phyloP scores from a whole-genome alignment of 2,888 invertebrate species.

The Rhimphoctona megacephalus region DNA sequence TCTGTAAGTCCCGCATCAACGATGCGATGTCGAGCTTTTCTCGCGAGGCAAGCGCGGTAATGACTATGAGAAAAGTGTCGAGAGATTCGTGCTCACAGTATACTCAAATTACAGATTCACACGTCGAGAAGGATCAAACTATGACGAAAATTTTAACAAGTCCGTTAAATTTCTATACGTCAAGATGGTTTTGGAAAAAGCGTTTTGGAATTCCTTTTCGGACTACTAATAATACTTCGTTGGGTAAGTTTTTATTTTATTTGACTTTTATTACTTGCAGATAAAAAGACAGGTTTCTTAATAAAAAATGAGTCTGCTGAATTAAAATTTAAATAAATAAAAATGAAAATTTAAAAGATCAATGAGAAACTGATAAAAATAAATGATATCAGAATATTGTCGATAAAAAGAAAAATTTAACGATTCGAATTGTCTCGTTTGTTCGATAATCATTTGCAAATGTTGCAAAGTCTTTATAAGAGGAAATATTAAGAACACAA shows the following conservation, averaged over 20 bases:
- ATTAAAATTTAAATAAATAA: not conserved
- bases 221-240: not conserved
- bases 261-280: not conserved
- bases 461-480: conserved; percentile 18
- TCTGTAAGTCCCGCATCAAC: conserved; percentile 45
- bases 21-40: conserved; percentile 39
- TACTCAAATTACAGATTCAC: conserved; percentile 61
- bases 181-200: not conserved
- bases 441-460: not conserved
- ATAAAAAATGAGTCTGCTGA: not conserved
- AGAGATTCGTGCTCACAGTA: conserved; percentile 39
- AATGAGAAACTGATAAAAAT: not conserved
- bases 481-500: conserved; percentile 14
- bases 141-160: conserved; percentile 41
- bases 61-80: conserved; percentile 67
- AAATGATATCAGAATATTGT: not conserved
- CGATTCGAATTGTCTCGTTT: not conserved
- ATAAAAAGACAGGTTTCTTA: not conserved
- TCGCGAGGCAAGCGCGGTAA: conserved; percentile 47
- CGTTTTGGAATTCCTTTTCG: not conserved
- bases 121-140: conserved; percentile 54
- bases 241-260: not conserved
- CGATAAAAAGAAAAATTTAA: not conserved
- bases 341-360: not conserved
- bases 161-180: conserved; percentile 5